These are phyloP conservation scores for Oreonectes daqikongensis DNA, from an alignment of 2,797 vertebrate species.

Conservation along the genomic window DNA sequence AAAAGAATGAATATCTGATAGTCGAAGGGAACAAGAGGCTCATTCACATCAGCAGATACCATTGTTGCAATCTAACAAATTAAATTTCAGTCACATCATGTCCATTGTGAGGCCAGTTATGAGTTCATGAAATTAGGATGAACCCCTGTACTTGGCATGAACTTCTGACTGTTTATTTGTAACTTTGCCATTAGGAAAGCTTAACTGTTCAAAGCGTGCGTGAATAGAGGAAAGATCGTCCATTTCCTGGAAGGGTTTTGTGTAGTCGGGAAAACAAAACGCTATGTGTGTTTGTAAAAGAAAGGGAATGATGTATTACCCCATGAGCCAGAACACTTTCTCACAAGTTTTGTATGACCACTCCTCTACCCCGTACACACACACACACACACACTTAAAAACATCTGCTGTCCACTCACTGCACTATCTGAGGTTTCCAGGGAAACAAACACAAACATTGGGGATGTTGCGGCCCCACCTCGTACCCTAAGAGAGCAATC, in stretches of 20 bases:
- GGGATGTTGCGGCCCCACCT: constrained; percentile 34
- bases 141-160: not conserved
- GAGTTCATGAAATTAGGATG: not conserved
- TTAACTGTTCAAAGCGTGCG: constrained; percentile 1
- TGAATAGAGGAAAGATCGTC: constrained; percentile 3
- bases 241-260: constrained; percentile 32
- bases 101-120: not conserved
- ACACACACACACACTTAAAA: constrained; percentile 30
- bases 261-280: constrained; percentile 3
- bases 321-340: constrained; percentile 23
- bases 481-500: constrained; percentile 35
- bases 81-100: not conserved
- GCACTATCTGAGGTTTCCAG: constrained; percentile 40
- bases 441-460: constrained; percentile 40
- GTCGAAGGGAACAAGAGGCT: constrained; percentile 12
- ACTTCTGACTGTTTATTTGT: not conserved
- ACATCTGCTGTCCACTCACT: constrained; percentile 34
- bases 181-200: not conserved
- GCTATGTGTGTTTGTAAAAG: not conserved
- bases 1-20: constrained; percentile 5
- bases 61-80: constrained; percentile 19
- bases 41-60: constrained; percentile 30
- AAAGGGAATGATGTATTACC: constrained; percentile 19
- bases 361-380: constrained; percentile 3
- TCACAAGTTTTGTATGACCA: constrained; percentile 38